Percentiles rank a stretch among this genome's conserved stretches.
Conservation (phyloP, 2,888 invertebrate species). For the Nasonia oneida region DNA sequence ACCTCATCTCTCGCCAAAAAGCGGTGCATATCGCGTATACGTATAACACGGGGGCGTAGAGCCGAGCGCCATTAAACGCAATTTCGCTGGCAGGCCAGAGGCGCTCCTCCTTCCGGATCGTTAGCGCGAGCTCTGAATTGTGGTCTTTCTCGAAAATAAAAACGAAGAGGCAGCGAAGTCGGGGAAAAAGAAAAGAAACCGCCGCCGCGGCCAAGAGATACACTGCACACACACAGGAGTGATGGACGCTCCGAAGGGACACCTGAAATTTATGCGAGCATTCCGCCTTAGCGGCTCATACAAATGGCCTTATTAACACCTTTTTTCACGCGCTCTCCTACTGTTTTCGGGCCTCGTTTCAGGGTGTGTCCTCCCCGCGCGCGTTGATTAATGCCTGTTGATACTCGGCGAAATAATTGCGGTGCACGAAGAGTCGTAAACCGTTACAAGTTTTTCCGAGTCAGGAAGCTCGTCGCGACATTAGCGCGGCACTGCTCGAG, state of each 20-base stretch:
- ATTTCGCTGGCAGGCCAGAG: slow-evolving; percentile 64
- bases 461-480: slow-evolving; percentile 19
- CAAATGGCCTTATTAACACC: slow-evolving; percentile 56
- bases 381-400: background rate
- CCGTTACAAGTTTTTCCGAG: background rate
- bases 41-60: slow-evolving; percentile 65
- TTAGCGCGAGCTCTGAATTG: slow-evolving; percentile 70
- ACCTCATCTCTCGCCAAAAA: slow-evolving; percentile 44
- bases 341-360: background rate
- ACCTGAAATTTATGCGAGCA: slow-evolving; percentile 54
- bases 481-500: background rate
- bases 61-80: slow-evolving; percentile 71
- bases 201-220: background rate
- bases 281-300: background rate
- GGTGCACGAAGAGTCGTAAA: too few relatives aligned
- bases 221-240: slow-evolving; percentile 22
- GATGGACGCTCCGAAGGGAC: slow-evolving; percentile 39
- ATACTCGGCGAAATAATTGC: background rate
- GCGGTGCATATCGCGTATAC: slow-evolving; percentile 45
- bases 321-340: slow-evolving; percentile 42
- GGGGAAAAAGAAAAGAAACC: slow-evolving; percentile 44
- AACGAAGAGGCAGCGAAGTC: slow-evolving; percentile 26
- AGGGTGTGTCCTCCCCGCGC: slow-evolving; percentile 1
- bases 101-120: slow-evolving; percentile 72
- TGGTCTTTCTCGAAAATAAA: slow-evolving; percentile 63